These are phyloP conservation scores for Lipotes vexillifer DNA, from an alignment of 2,113 vertebrate species.

Conservation along the genomic window DNA sequence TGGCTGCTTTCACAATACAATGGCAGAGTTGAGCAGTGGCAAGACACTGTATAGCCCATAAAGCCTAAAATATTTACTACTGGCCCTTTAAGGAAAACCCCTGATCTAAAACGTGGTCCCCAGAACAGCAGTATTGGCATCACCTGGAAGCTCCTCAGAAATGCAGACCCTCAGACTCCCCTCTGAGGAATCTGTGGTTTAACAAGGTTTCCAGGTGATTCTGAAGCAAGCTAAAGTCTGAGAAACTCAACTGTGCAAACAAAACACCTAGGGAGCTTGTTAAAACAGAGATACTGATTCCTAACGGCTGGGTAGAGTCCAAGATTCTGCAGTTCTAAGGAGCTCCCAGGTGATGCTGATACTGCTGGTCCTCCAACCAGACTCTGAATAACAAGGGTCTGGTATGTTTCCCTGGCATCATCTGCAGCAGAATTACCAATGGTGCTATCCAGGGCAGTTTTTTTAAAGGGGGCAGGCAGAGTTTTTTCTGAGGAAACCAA, in stretches of 20 bases:
- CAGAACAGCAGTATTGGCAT: background rate
- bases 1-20: background rate
- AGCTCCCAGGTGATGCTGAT: background rate
- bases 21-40: background rate
- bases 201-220: background rate
- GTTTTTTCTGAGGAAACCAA: background rate
- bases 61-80: background rate
- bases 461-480: background rate
- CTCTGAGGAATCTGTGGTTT: background rate
- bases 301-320: background rate
- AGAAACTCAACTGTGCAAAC: background rate
- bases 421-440: background rate
- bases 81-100: background rate
- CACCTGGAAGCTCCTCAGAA: background rate
- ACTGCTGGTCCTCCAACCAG: fast-evolving
- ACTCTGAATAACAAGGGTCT: background rate
- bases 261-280: background rate
- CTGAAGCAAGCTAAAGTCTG: background rate
- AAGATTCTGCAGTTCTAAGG: background rate
- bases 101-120: background rate
- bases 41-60: background rate
- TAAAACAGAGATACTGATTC: background rate
- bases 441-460: background rate
- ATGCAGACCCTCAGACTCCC: background rate
- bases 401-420: background rate